Evolutionary conservation across 2,797 vertebrate genomes (phyloP).

Genomic region (Betta splendens): DNA sequence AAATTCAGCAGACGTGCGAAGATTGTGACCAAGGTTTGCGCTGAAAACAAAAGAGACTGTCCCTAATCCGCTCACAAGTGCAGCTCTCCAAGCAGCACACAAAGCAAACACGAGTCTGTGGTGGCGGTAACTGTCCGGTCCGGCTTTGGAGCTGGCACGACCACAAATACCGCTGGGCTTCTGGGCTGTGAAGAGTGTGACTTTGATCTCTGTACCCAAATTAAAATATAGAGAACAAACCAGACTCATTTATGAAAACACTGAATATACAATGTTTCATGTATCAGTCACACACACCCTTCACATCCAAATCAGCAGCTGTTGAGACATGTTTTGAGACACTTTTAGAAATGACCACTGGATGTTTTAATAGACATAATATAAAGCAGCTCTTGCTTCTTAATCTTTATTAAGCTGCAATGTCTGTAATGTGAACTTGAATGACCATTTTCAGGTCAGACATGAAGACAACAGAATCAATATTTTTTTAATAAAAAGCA

Average conservation of each 20-base stretch:
- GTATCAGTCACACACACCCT: too few relatives aligned
- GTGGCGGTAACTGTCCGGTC: slow-evolving; percentile 29
- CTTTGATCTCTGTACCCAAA: slow-evolving; percentile 15
- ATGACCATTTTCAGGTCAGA: too few relatives aligned
- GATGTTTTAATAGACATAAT: too few relatives aligned
- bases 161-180: slow-evolving; percentile 10
- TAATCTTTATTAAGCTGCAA: too few relatives aligned
- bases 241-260: background rate
- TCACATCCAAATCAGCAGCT: too few relatives aligned
- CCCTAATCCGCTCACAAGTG: slow-evolving; percentile 13
- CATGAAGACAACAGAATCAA: too few relatives aligned
- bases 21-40: background rate
- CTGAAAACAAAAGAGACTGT: background rate
- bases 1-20: background rate
- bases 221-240: slow-evolving; percentile 5
- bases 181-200: slow-evolving; percentile 32
- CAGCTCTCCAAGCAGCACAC: slow-evolving; percentile 37
- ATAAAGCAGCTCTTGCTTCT: too few relatives aligned
- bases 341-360: too few relatives aligned
- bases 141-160: slow-evolving; percentile 31
- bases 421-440: too few relatives aligned
- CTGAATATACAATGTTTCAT: background rate
- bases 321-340: too few relatives aligned
- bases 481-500: too few relatives aligned
- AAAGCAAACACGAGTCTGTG: slow-evolving; percentile 53